Evolutionary conservation across 2,888 invertebrate species (phyloP).

Genomic region (Drosophila antonietae): DNA sequence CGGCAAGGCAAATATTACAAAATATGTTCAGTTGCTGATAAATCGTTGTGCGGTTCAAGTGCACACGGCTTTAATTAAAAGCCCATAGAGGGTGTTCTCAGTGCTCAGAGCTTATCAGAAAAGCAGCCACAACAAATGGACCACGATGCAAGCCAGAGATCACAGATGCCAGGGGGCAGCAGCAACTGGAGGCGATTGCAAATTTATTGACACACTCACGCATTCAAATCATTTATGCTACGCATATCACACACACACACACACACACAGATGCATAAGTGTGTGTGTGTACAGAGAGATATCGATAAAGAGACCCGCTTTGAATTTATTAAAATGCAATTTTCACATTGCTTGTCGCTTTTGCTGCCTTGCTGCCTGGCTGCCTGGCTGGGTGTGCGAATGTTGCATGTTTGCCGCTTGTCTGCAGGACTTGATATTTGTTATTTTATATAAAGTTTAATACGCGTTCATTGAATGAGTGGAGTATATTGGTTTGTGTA

Average conservation of each 20-base stretch:
- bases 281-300: constrained; percentile 48
- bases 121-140: constrained; percentile 40
- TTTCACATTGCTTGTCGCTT: constrained; percentile 64
- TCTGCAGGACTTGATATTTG: constrained; percentile 53
- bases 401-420: constrained; percentile 66
- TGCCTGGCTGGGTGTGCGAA: constrained; percentile 48
- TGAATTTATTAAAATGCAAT: constrained; percentile 79
- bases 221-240: constrained; percentile 76
- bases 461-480: background rate
- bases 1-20: constrained; percentile 38
- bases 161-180: background rate
- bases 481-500: background rate
- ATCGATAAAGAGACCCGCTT: constrained; percentile 63
- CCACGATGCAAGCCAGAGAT: constrained; percentile 21
- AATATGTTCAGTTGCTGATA: constrained; percentile 41
- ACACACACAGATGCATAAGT: constrained; percentile 20
- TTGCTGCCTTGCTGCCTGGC: constrained; percentile 6
- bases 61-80: constrained; percentile 66
- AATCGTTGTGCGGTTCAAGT: constrained; percentile 68
- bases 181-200: constrained; percentile 37
- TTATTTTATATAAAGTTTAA: constrained; percentile 20
- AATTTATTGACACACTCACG: constrained; percentile 76
- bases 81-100: background rate
- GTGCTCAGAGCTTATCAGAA: constrained; percentile 39
- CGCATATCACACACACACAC: constrained; percentile 56